These are phyloP conservation scores for Pachypanchax playfairii DNA, from an alignment of 2,113 vertebrate species.

Conservation along the genomic window DNA sequence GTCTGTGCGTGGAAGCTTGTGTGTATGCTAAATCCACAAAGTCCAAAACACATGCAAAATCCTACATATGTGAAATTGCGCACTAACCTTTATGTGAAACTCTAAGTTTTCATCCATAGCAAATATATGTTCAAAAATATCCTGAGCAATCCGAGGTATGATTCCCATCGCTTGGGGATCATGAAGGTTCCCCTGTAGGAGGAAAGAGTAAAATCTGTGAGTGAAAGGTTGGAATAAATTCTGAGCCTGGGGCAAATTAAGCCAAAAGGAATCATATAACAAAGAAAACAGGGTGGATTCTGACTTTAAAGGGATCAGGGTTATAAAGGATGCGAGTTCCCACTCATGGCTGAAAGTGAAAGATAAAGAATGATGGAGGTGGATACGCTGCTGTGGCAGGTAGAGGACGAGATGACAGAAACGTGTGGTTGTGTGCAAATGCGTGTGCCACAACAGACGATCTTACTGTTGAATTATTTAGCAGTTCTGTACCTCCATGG, in stretches of 20 bases:
- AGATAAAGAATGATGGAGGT: slow-evolving; percentile 44
- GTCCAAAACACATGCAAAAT: not conserved
- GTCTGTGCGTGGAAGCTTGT: not conserved
- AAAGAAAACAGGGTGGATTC: slow-evolving; percentile 23
- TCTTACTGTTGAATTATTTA: slow-evolving; percentile 55
- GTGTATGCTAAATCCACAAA: not conserved
- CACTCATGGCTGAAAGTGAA: slow-evolving; percentile 35
- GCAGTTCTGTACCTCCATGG: slow-evolving; percentile 87
- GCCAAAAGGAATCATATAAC: slow-evolving; percentile 9
- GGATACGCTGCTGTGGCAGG: slow-evolving; percentile 30
- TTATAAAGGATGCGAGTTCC: slow-evolving; percentile 49
- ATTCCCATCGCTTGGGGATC: slow-evolving; percentile 92
- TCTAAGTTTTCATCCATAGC: slow-evolving; percentile 95
- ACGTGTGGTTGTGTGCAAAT: not conserved
- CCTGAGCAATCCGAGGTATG: slow-evolving; percentile 91
- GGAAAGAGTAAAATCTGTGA: slow-evolving; percentile 5
- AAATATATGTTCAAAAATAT: slow-evolving; percentile 96
- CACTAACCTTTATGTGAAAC: slow-evolving; percentile 91
- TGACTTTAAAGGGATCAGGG: slow-evolving; percentile 43
- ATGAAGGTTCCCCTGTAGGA: slow-evolving; percentile 87
- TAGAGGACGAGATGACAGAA: slow-evolving; percentile 13
- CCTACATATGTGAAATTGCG: not conserved
- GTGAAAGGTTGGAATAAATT: slow-evolving; percentile 25
- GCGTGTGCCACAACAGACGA: slow-evolving; percentile 11
- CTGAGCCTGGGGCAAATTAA: slow-evolving; percentile 29